phyloP scores from a whole-genome alignment of 2,888 invertebrate genomes.

The Onthophagus sagittarius region DNA sequence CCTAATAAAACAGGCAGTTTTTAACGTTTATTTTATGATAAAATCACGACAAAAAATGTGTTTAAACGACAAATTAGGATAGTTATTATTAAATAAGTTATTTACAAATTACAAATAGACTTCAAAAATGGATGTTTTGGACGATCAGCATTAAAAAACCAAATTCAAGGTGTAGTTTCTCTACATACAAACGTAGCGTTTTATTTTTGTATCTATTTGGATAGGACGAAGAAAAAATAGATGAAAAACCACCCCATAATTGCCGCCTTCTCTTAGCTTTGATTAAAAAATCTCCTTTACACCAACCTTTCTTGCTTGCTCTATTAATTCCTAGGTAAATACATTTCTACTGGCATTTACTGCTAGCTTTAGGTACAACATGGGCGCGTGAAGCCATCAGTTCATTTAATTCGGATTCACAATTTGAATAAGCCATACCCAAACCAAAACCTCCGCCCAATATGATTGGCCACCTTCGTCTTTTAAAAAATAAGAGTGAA shows the following conservation, averaged over 20 bases:
- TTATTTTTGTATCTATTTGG: not conserved
- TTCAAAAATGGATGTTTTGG: not conserved
- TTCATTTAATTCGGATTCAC: conserved; percentile 64
- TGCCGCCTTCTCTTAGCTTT: not conserved
- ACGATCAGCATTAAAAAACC: too few species aligned
- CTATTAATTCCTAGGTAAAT: too few species aligned
- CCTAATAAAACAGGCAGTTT: not conserved
- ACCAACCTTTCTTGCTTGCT: too few species aligned
- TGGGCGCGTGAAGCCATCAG: not conserved
- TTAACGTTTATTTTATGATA: not conserved
- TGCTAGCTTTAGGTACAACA: not conserved
- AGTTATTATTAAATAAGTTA: conserved; percentile 4
- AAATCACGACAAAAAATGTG: not conserved
- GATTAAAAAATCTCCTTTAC: not conserved
- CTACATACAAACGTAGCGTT: too few species aligned
- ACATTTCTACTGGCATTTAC: not conserved
- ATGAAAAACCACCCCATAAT: not conserved
- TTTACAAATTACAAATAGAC: conserved; percentile 10
- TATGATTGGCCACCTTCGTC: conserved; percentile 83
- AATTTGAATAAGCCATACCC: conserved; percentile 87
- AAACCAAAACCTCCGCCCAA: conserved; percentile 86
- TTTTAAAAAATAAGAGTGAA: conserved; percentile 77
- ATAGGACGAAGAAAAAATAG: not conserved
- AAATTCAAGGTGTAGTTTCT: too few species aligned
- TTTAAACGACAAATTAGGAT: conserved; percentile 7